Base-by-base conservation (phyloP, 2,797 vertebrate species). In the Falco concolor region DNA sequence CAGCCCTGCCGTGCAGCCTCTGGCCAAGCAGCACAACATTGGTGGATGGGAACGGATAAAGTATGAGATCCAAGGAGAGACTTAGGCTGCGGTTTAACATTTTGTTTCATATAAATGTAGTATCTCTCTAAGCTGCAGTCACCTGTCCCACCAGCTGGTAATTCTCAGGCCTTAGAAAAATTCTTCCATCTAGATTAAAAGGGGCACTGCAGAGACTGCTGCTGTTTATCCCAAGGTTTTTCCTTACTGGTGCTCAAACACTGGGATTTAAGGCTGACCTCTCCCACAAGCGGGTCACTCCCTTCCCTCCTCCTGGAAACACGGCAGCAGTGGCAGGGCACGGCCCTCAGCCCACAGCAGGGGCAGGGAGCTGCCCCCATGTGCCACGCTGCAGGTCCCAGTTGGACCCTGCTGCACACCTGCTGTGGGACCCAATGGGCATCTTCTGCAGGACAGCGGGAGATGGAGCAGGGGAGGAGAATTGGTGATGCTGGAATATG, bases 21-120 rank as follows among this genome's bases (percentile, higher is more conserved):
- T 15, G 15, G 32, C 20, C 44, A 14, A 10, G 50, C 40, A 82
- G 61, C 57, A 56, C n/a, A 32, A 6, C n/a, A 30, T 40, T 2
- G 1, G 36, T 0, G 2, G 32, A 34, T 1, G 12, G 40, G 18
- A 59, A n/a, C 2, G 0, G 34, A n/a, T 20, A n/a, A 78, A 38
- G 34, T 21, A 12, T 12, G 30, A 49, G 27, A 36, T 38, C 32
- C 28, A n/a, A 27, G 12, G 16, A 11, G 23, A 87, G 12, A 53
- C 36, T 9, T 9, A 69, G 44, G 32, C 44, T 79, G 23, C n/a
- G 42, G 57, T 45, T 59, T n/a, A 49, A 49, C 38, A 25, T 25
- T 69, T 69, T 54, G 16, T 50, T 44, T 76, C 49, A 36, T 25
- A 36, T 11, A 40, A 47, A 47, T 28, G 42, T 12, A 59, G 17